Conservation (phyloP, 2,797 vertebrate genomes). For the Pelodytes ibericus region DNA sequence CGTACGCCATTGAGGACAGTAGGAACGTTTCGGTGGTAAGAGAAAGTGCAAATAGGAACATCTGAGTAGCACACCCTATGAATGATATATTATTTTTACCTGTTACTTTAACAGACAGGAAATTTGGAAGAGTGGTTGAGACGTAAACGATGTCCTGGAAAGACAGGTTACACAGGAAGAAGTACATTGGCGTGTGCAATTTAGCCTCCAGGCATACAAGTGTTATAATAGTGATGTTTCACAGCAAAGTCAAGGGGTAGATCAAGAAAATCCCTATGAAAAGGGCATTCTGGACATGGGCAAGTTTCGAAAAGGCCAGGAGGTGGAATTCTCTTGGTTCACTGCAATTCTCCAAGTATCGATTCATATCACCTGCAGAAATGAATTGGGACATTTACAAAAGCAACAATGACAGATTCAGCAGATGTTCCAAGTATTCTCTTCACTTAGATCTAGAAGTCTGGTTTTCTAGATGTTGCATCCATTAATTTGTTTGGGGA, state of each 20-base stretch:
- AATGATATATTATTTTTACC: neutral
- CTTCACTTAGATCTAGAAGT: no score
- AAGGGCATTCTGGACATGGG: neutral
- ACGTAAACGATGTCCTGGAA: no score
- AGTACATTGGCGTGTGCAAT: no score
- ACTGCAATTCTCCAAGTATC: neutral
- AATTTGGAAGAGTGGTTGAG: neutral
- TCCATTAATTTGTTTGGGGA: no score
- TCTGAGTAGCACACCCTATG: neutral
- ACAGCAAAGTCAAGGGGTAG: neutral
- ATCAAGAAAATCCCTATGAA: neutral
- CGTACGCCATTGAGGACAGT: slow-evolving; percentile 20
- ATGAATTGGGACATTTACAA: no score
- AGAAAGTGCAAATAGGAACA: neutral
- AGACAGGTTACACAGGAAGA: no score
- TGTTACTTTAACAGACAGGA: neutral
- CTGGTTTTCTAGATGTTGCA: no score
- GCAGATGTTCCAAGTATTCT: no score
- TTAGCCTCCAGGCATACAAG: neutral
- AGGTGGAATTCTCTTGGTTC: neutral
- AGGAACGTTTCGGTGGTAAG: neutral
- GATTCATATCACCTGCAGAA: no score
- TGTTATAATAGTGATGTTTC: neutral
- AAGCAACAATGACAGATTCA: no score
- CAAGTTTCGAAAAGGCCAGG: neutral